Percentiles rank a stretch among this genome's conserved stretches.
phyloP scores from a whole-genome alignment of 2,888 invertebrate genomes.

The Leptogaster cylindrica region DNA sequence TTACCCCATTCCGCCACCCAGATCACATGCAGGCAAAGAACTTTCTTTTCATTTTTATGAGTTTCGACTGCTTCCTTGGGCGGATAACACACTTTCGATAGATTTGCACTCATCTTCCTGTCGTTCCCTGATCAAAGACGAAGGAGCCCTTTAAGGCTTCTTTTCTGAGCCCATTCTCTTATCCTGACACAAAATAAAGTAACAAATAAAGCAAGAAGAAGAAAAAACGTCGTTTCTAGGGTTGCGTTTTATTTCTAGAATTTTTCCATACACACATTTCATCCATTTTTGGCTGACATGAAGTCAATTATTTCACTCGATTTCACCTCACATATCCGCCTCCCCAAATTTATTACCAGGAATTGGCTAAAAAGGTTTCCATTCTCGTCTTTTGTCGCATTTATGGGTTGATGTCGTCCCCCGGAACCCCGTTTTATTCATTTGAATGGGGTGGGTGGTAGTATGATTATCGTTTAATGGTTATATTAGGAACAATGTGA shows the following conservation, averaged over 20 bases:
- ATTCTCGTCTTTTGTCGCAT: constrained; percentile 28
- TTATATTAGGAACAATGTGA: constrained; percentile 28
- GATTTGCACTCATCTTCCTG: constrained; percentile 32
- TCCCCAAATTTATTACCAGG: constrained; percentile 37
- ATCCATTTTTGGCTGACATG: constrained; percentile 15
- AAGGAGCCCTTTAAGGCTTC: constrained; percentile 36
- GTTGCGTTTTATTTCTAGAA: constrained; percentile 24
- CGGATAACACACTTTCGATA: constrained; percentile 27
- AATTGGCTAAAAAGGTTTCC: constrained; percentile 39
- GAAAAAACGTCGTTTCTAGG: neutral
- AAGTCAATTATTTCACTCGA: constrained; percentile 44
- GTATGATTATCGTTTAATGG: constrained; percentile 21
- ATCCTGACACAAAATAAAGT: neutral
- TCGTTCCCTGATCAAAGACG: constrained; percentile 34
- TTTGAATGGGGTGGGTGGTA: constrained; percentile 5
- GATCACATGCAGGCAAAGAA: constrained; percentile 29
- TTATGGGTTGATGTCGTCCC: constrained; percentile 30
- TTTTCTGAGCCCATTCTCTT: constrained; percentile 15
- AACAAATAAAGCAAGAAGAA: too few relatives aligned
- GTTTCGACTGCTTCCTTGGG: constrained; percentile 27
- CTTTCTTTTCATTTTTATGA: constrained; percentile 39
- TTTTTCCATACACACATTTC: constrained; percentile 10
- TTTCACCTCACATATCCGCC: constrained; percentile 44
- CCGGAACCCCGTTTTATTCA: too few relatives aligned
- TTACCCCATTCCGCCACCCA: neutral